Conservation (phyloP, 2,888 invertebrate genomes). For the Hemithea aestivaria region DNA sequence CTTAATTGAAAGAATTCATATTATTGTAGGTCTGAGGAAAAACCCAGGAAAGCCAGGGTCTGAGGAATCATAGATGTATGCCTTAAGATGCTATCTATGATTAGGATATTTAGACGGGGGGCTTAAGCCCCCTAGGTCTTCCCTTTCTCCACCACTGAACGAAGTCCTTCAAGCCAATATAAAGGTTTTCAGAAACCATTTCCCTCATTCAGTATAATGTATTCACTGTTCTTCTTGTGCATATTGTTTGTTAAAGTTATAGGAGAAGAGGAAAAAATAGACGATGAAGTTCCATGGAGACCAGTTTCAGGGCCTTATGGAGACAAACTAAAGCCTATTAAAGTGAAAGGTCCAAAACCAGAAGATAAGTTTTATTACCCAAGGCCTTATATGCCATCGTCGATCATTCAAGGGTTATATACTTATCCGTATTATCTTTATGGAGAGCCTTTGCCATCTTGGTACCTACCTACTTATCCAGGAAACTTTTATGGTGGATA, state of each 20-base stretch:
- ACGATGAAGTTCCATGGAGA: slow-evolving; percentile 32
- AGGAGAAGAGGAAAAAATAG: slow-evolving; percentile 15
- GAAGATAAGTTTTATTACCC: slow-evolving; percentile 41
- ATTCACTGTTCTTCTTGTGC: slow-evolving; percentile 10
- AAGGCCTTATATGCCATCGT: slow-evolving; percentile 25
- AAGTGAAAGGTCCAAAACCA: slow-evolving; percentile 35
- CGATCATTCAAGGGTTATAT: slow-evolving; percentile 33
- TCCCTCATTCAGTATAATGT: slow-evolving; percentile 20
- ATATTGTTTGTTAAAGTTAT: slow-evolving; percentile 16
- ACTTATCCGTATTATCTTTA: slow-evolving; percentile 43
- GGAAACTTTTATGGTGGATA: slow-evolving; percentile 30
- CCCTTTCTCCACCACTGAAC: too few species aligned
- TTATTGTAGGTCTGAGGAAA: too few species aligned
- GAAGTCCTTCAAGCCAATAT: too few species aligned
- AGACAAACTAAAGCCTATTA: slow-evolving; percentile 40
- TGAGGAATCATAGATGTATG: too few species aligned
- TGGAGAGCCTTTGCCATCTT: slow-evolving; percentile 10
- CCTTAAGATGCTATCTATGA: too few species aligned
- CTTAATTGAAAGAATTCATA: too few species aligned
- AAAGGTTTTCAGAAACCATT: slow-evolving; percentile 6
- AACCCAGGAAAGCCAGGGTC: too few species aligned
- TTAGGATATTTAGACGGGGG: too few species aligned
- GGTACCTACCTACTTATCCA: slow-evolving; percentile 13
- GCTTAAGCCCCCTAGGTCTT: too few species aligned
- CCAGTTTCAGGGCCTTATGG: slow-evolving; percentile 34